phyloP scores from a whole-genome alignment of 2,113 vertebrate genomes.

The Bubo scandiacus region DNA sequence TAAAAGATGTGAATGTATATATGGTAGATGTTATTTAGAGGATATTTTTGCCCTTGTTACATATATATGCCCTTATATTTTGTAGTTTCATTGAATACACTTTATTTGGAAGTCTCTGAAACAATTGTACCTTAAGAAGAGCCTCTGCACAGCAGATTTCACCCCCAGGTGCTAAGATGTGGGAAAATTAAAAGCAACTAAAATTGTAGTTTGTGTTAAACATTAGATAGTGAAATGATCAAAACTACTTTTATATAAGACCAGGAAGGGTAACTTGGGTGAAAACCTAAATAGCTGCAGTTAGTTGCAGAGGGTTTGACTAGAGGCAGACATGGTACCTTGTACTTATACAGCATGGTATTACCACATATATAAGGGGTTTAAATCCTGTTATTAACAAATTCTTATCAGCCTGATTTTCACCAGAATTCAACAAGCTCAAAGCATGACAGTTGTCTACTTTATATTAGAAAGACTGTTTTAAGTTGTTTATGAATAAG shows the following conservation, averaged over 20 bases:
- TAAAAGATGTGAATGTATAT: background rate
- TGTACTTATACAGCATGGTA: background rate
- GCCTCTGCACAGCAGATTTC: background rate
- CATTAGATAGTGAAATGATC: background rate
- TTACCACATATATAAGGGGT: background rate
- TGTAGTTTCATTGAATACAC: background rate
- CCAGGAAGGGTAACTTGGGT: background rate
- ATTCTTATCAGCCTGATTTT: background rate
- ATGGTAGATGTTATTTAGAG: background rate
- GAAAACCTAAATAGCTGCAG: background rate
- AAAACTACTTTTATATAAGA: background rate
- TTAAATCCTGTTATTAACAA: background rate
- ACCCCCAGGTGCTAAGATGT: background rate
- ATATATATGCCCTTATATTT: background rate
- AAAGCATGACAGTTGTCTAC: background rate
- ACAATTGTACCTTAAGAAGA: background rate
- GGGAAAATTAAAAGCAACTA: background rate
- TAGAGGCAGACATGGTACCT: background rate
- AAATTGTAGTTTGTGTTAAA: background rate
- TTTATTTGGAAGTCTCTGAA: background rate
- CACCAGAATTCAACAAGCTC: background rate
- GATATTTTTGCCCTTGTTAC: background rate
- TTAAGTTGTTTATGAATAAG: background rate
- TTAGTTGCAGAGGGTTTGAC: background rate
- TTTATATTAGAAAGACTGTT: background rate